Evolutionary conservation across 2,888 invertebrate genomes (phyloP).

Genomic region (Diplazon laetatorius): DNA sequence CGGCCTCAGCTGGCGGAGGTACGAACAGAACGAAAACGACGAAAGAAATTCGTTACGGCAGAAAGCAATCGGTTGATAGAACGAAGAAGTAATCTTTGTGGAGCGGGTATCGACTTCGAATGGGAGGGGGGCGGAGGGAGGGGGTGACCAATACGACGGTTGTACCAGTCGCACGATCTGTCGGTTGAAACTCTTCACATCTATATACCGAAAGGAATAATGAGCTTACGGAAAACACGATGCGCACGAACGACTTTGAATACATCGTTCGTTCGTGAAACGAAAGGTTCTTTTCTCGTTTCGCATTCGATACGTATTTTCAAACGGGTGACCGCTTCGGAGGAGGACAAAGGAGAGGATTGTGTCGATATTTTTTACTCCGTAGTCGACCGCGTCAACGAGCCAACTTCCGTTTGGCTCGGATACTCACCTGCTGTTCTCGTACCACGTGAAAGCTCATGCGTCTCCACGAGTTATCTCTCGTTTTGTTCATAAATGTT

Average conservation of each 20-base stretch:
- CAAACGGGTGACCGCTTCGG: neutral
- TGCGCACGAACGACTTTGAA: slow-evolving; percentile 41
- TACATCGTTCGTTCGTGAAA: slow-evolving; percentile 4
- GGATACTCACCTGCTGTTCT: slow-evolving; percentile 1
- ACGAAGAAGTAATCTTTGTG: neutral
- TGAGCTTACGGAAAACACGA: slow-evolving; percentile 43
- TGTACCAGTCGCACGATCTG: neutral
- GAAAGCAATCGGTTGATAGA: too few species aligned
- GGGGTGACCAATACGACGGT: too few species aligned
- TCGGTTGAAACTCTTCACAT: slow-evolving; percentile 9
- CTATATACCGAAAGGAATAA: slow-evolving; percentile 36
- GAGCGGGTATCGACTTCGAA: too few species aligned
- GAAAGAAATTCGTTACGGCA: neutral
- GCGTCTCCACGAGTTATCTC: neutral
- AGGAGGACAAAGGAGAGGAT: slow-evolving; percentile 48
- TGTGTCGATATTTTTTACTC: slow-evolving; percentile 49
- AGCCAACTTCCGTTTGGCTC: slow-evolving; percentile 53
- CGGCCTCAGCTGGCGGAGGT: neutral
- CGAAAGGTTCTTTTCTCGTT: slow-evolving; percentile 42
- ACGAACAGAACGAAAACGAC: neutral
- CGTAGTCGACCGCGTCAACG: slow-evolving; percentile 6
- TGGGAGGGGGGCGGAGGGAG: slow-evolving; percentile 4
- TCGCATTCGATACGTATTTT: slow-evolving; percentile 49
- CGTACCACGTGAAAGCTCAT: slow-evolving; percentile 17
- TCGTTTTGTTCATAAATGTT: neutral